These are phyloP conservation scores for Caenorhabditis sinica DNA, from an alignment of 2,888 invertebrate species.

Conservation along the genomic window DNA sequence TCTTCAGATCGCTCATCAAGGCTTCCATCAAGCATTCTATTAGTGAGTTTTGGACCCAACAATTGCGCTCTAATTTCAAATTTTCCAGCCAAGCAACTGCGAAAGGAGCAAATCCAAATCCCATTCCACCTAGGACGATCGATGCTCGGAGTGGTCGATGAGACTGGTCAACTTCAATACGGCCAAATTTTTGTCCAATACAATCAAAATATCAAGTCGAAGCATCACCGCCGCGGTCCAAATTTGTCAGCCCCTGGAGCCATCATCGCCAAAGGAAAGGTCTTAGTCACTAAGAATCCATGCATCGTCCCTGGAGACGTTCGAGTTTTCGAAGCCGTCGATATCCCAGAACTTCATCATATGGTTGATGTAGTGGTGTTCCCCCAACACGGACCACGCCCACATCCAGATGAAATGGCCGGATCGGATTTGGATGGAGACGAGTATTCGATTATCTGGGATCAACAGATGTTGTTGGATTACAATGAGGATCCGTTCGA, in stretches of 20 bases:
- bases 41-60: constrained; percentile 54
- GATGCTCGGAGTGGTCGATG: constrained; percentile 82
- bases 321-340: constrained; percentile 82
- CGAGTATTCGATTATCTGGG: constrained; percentile 84
- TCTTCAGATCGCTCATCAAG: constrained; percentile 80
- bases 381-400: constrained; percentile 84
- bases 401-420: constrained; percentile 85
- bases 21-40: constrained; percentile 70
- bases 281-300: constrained; percentile 85
- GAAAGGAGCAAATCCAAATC: constrained; percentile 72
- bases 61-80: neutral
- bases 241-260: neutral
- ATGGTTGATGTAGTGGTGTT: constrained; percentile 85
- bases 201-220: constrained; percentile 65
- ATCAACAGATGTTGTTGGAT: constrained; percentile 82
- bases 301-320: constrained; percentile 85
- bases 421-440: constrained; percentile 85
- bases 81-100: constrained; percentile 44
- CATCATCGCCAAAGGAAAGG: constrained; percentile 73
- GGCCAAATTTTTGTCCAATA: constrained; percentile 82
- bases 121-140: constrained; percentile 73
- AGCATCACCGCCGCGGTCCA: neutral
- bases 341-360: constrained; percentile 80
- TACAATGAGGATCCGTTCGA: constrained; percentile 77
- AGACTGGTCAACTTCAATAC: constrained; percentile 78